Evolutionary conservation across 2,888 invertebrate genomes (phyloP).

Genomic region (Neoaliturus tenellus): DNA sequence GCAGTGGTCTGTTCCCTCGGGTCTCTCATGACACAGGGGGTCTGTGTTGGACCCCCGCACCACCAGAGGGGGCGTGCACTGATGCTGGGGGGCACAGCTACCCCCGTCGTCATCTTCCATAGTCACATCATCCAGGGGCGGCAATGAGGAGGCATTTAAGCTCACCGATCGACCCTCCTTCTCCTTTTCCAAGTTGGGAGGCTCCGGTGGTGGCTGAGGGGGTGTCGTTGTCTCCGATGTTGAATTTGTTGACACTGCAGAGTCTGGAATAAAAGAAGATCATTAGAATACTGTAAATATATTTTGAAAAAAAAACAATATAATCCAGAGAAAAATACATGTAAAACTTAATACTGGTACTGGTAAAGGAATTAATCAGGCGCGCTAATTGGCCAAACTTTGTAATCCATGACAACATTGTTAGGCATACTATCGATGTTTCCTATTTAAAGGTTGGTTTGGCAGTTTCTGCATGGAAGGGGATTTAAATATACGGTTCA

Average conservation of each 20-base stretch:
- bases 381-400: too few species aligned
- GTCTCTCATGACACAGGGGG: constrained; percentile 83
- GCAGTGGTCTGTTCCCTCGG: constrained; percentile 82
- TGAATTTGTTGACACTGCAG: not conserved
- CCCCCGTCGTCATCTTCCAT: constrained; percentile 78
- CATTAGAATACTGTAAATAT: too few species aligned
- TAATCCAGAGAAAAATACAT: too few species aligned
- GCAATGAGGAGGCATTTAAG: constrained; percentile 61
- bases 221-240: constrained; percentile 59
- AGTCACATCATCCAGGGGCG: constrained; percentile 83
- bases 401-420: too few species aligned
- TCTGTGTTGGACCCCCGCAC: constrained; percentile 77
- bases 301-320: too few species aligned
- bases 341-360: too few species aligned
- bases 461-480: too few species aligned
- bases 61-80: constrained; percentile 81
- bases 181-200: constrained; percentile 66
- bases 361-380: too few species aligned
- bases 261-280: not conserved
- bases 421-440: too few species aligned
- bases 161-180: constrained; percentile 66
- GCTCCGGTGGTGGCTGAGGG: constrained; percentile 63
- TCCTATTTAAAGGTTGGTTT: too few species aligned
- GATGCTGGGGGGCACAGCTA: not conserved
- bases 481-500: too few species aligned